Conservation (phyloP, 2,888 invertebrate genomes). For the Incurvaria masculella region DNA sequence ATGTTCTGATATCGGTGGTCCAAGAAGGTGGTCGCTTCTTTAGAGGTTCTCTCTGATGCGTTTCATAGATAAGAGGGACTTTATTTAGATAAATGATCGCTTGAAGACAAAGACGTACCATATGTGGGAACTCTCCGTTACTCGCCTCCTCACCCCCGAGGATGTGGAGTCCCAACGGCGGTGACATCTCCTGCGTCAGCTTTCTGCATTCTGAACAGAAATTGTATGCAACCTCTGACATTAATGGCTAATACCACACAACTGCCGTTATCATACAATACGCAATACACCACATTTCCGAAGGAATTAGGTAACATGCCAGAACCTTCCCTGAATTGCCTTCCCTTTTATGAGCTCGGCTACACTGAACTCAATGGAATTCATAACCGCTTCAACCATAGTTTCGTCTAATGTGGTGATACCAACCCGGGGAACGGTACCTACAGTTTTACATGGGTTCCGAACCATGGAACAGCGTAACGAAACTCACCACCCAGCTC, state of each 20-base stretch:
- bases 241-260: too few relatives aligned
- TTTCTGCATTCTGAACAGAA: slow-evolving; percentile 38
- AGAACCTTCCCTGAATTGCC: not conserved
- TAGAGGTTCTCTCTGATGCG: too few relatives aligned
- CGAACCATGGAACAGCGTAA: not conserved
- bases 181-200: slow-evolving; percentile 25
- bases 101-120: slow-evolving; percentile 10
- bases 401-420: too few relatives aligned
- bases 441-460: too few relatives aligned
- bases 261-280: not conserved
- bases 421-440: too few relatives aligned
- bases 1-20: too few relatives aligned
- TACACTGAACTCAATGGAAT: not conserved
- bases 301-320: too few relatives aligned
- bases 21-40: too few relatives aligned
- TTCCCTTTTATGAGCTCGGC: too few relatives aligned
- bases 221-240: not conserved
- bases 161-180: slow-evolving; percentile 32
- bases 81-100: not conserved
- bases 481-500: not conserved
- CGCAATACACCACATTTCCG: too few relatives aligned
- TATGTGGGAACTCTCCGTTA: slow-evolving; percentile 35
- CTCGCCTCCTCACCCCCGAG: slow-evolving; percentile 35
- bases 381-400: too few relatives aligned
- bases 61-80: too few relatives aligned